Conservation (phyloP, 2,797 vertebrate genomes). For the Sebastiscus albofasciatus region DNA sequence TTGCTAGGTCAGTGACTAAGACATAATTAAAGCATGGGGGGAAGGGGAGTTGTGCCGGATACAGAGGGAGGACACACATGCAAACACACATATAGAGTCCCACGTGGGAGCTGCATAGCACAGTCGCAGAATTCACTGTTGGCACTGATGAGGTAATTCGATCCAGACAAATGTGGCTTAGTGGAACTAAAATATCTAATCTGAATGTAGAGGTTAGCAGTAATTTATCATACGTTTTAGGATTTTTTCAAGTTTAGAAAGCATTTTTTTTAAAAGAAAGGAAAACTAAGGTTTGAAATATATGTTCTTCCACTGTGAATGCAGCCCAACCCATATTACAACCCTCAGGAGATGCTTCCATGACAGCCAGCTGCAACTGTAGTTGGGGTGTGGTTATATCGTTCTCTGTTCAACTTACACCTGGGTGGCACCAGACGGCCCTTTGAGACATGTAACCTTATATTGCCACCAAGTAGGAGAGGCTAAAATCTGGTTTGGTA, state of each 20-base stretch:
- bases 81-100: conserved; percentile 33
- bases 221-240: not conserved
- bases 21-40: conserved; percentile 50
- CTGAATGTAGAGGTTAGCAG: not conserved
- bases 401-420: conserved; percentile 4
- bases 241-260: not conserved
- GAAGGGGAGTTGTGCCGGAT: conserved; percentile 13
- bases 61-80: conserved; percentile 22
- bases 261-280: not conserved
- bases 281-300: not conserved
- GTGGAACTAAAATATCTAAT: not conserved
- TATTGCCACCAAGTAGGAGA: not conserved
- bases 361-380: conserved; percentile 31
- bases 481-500: not conserved
- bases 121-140: conserved; percentile 37
- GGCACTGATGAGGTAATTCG: conserved; percentile 31
- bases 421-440: conserved; percentile 5
- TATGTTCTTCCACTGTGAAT: conserved; percentile 4
- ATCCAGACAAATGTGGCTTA: conserved; percentile 20
- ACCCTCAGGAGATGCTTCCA: conserved; percentile 31
- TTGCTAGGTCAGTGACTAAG: conserved; percentile 57
- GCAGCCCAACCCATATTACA: conserved; percentile 11
- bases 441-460: conserved; percentile 15
- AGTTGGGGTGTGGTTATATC: conserved; percentile 38
- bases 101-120: conserved; percentile 58